Base-by-base conservation (phyloP, 1,140 invertebrate genomes). In the Rhynchophorus ferrugineus region DNA sequence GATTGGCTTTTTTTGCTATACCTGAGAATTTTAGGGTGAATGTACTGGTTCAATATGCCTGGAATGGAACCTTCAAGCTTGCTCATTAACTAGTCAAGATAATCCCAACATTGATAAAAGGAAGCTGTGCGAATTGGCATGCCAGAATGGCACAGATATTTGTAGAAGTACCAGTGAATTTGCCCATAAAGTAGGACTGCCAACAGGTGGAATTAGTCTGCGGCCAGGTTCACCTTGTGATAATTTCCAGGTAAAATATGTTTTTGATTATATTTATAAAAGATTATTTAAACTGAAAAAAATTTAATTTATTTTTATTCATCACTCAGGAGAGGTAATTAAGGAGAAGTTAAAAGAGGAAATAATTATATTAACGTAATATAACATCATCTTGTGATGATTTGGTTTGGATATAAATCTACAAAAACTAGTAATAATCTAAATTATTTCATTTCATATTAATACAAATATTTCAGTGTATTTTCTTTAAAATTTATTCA, bases 221-320 rank as follows among this genome's bases (percentile, higher is more conserved):
- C 77, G 91, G 49, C 88, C 91, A 48, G 95, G 96, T 20, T 94
- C 95, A 38, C 95, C 95, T 0, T 99, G 96, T 73, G 94, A 99
- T 72, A 96, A 99, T 73, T 98, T 95, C 74, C 89, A 92, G 76
- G 92, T 86, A 70, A 48, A 35, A n/a, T 49, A 58, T 54, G 2
- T 18, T 18, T 11, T 2, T 17, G 44, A 1, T 36, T 3, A 35
- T 34, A 37, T 44, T 44, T 3, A 7, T 33, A 2, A 37, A 24
- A n/a, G 29, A n/a, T n/a, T n/a, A n/a, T n/a, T n/a, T n/a, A n/a
- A n/a, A n/a, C n/a, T n/a, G n/a, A n/a, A n/a, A n/a, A n/a, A n/a
- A n/a, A n/a, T n/a, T n/a, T n/a, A n/a, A n/a, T n/a, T n/a, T n/a
- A n/a, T n/a, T n/a, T n/a, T n/a, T n/a, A n/a, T n/a, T n/a, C n/a